Base-by-base conservation (phyloP, 2,888 invertebrate genomes). In the Rhimphoctona megacephalus region DNA sequence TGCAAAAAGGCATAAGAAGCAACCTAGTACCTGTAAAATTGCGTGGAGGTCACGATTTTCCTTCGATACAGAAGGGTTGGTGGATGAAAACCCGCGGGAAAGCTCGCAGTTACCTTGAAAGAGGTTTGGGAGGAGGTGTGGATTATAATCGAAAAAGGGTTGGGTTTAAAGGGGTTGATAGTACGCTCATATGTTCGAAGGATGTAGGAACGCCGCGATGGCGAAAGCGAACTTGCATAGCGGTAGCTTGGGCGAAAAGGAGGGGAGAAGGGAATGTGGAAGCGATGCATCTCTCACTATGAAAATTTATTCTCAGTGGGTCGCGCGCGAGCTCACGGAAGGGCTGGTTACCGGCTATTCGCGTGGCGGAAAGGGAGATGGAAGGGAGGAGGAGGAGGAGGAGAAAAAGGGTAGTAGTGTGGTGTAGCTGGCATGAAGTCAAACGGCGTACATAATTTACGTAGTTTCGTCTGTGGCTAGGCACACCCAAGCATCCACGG, bases 401-500 rank as follows among this genome's bases (percentile, higher is more conserved):
- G n/a, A n/a, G n/a, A n/a, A n/a, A n/a, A 89, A 89, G 87, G 89
- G 80, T 86, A 89, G 89, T 88, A 89, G 90, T 84, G 90, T 88
- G 91, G 90, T 90, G 90, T 90, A 91, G 90, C 91, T 93, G 93
- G 93, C 93, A 92, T 89, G 87, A 90, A 93, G 92, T 93, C 93
- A 93, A 93, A 93, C 92, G 89, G 91, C 92, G 91, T 93, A 92
- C 90, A 93, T 93, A 93, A 93, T 93, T 93, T 91, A 93, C 92
- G 91, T 90, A 91, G 91, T 91, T 92, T 91, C 91, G 91, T 91
- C 91, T 88, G 91, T 90, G 91, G 90, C 89, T 83, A 87, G 88
- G 89, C 89, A 87, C 73, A 85, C 74, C 85, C 83, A 76, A 80
- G 85, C 87, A 81, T 80, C 82, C 78, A 49, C 83, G 52, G 52